Evolutionary conservation across 2,888 invertebrate genomes (phyloP).

Genomic region (Hypolimnas misippus): DNA sequence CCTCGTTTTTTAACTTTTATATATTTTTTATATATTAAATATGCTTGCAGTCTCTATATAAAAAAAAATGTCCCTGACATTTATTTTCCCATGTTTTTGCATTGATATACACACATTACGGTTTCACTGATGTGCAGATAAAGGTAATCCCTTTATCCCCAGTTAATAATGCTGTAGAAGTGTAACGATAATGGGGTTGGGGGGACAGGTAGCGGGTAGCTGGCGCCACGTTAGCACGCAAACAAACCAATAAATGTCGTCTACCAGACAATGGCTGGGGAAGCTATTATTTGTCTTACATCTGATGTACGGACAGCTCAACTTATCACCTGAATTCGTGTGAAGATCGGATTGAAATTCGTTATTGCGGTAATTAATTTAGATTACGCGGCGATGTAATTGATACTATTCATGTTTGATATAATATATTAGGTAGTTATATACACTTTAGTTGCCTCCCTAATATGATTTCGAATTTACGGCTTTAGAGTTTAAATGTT

Average conservation of each 20-base stretch:
- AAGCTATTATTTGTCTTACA: constrained; percentile 69
- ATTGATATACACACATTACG: too few relatives aligned
- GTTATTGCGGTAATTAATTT: constrained; percentile 27
- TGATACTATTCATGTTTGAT: constrained; percentile 9
- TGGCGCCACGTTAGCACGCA: constrained; percentile 64
- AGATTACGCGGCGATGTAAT: constrained; percentile 12
- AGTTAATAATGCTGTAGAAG: constrained; percentile 30
- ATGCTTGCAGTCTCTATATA: too few relatives aligned
- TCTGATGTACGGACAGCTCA: constrained; percentile 44
- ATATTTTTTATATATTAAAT: too few relatives aligned
- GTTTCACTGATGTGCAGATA: neutral
- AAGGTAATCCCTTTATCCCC: neutral
- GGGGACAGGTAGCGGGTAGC: constrained; percentile 55
- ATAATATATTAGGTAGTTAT: neutral
- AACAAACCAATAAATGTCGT: constrained; percentile 76
- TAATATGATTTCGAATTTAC: too few relatives aligned
- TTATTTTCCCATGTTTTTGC: too few relatives aligned
- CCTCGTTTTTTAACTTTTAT: too few relatives aligned
- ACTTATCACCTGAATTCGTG: constrained; percentile 11
- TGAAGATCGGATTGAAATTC: constrained; percentile 20
- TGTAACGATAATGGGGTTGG: constrained; percentile 40
- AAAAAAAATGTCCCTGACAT: too few relatives aligned
- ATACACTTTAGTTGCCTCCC: too few relatives aligned
- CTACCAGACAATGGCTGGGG: constrained; percentile 62
- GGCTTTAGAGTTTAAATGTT: neutral